Base-by-base conservation (phyloP, 2,113 vertebrate species). In the Grammomys surdaster region DNA sequence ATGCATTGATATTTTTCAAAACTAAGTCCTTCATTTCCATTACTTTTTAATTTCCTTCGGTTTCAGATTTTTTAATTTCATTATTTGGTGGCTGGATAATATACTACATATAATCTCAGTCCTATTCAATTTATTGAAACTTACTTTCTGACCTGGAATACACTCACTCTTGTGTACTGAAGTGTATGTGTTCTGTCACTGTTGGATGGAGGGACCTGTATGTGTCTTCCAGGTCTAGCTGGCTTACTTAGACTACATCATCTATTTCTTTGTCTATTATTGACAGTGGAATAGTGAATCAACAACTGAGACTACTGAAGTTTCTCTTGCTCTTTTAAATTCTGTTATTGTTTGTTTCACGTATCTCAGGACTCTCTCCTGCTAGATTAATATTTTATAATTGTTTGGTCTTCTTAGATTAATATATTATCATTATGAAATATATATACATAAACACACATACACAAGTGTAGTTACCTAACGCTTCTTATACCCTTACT, bases 241-340 rank as follows among this genome's bases (percentile, higher is more conserved):
- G 26, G 26, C 46, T 91, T 92, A 7, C 26, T 19, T 73, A 13
- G 20, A 67, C 24, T 54, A 67, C 36, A 54, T 48, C 31, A 70
- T 76, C 85, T 88, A 14, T 78, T 69, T 89, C 36, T 22, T 84
- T 92, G 6, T 65, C 65, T 67, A 31, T 31, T 89, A 89, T 14
- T 75, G 7, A 82, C 54, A n/a, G 22, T 14, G 36, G 73, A 85
- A 3, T 28, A 86, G 1, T 73, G 17, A 89, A 51, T 88, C 7
- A 73, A 51, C 33, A 84, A 33, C 20, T 58, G 31, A 40, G 76
- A 84, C 22, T 85, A 28, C 24, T 90, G 22, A 90, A 73, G 87
- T 58, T 94, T 88, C 20, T 88, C 72, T 63, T 91, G 58, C 11
- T 89, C 63, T 95, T 24, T 24, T 94, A 17, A 84, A 56, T 92